These are phyloP conservation scores for Phaethon lepturus DNA, from an alignment of 2,113 vertebrate species.

Conservation along the genomic window DNA sequence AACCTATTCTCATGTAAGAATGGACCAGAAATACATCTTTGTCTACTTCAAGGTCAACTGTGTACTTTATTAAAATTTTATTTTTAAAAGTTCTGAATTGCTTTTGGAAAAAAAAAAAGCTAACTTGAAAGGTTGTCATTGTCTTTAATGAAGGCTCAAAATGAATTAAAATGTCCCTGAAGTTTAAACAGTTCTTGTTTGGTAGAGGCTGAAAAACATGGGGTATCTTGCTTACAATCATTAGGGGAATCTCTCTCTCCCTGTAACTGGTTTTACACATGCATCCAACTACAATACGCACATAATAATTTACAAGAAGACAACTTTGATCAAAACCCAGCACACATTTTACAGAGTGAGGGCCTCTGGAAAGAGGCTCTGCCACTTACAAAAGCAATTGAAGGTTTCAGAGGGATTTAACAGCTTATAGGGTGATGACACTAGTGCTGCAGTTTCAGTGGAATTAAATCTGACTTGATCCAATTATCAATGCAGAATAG, in stretches of 20 bases:
- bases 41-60: neutral
- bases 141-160: neutral
- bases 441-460: neutral
- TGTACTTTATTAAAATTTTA: neutral
- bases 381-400: neutral
- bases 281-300: neutral
- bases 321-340: neutral
- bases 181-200: neutral
- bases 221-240: neutral
- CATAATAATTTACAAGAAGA: neutral
- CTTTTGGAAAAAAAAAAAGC: neutral
- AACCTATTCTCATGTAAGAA: neutral
- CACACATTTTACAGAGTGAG: neutral
- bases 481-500: neutral
- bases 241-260: neutral
- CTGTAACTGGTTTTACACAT: neutral
- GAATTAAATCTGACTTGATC: conserved; percentile 30
- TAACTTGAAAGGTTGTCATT: neutral
- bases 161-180: neutral
- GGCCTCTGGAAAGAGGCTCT: neutral
- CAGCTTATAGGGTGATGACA: neutral
- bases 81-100: neutral
- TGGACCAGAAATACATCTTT: neutral
- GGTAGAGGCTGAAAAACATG: neutral
- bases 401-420: conserved; percentile 10